Evolutionary conservation across 1,140 invertebrate genomes (phyloP), one percentile per base, ranked within the genome.

Genomic region (Littorina saxatilis): DNA sequence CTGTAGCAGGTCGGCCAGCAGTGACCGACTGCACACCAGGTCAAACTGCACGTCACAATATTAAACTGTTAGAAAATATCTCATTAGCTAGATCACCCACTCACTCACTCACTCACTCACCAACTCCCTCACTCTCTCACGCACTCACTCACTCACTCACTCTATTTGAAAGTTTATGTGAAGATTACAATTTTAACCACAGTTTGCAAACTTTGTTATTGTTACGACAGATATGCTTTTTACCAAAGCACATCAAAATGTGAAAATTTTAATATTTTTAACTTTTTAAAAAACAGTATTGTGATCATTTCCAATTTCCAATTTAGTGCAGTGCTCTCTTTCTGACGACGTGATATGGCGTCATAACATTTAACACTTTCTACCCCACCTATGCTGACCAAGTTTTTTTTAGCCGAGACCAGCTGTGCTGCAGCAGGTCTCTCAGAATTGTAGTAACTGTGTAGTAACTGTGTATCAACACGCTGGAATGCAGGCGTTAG

Each of bases 21-120:
- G 43, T 13, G 70, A 23, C 1, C 70, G 39, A 5, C 70, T 35
- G 29, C 70, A 73, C 70, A 73, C 70, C 40, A 73, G 43, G 32
- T 73, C 43, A 23, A 61, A 61, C 58, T 61, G 50, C 23, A 11
- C 9, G 11, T 13, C 50, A 52, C 50, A 52, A 52, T 13, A 52
- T n/a, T n/a, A 27, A 39, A 72, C 68, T 72, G 68, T 72, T 32
- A 63, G 15, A 27, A 11, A 63, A n/a, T n/a, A 23, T 11, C 61
- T 23, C 15, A 63, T 11, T 63, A 11, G 9, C 9, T 27, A 63
- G 9, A 63, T 27, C 29, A 27, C 17, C n/a, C n/a, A n/a, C n/a
- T n/a, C n/a, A n/a, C n/a, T n/a, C n/a, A n/a, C n/a, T n/a, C n/a
- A n/a, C n/a, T n/a, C n/a, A n/a, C n/a, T n/a, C n/a, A n/a, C n/a